Base-by-base conservation (phyloP, 1,140 invertebrate genomes). In the Stegodyphus mimosarum region DNA sequence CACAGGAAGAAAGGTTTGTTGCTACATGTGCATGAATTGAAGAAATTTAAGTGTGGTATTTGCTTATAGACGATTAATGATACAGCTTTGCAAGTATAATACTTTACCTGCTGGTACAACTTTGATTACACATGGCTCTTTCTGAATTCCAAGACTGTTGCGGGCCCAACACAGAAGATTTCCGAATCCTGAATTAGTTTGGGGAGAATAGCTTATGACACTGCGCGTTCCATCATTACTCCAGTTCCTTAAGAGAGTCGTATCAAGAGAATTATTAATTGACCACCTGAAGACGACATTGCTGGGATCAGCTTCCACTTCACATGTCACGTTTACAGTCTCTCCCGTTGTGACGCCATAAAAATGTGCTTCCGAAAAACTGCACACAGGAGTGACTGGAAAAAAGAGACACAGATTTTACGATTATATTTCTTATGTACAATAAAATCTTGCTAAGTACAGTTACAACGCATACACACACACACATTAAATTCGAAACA, bases 251-350 rank as follows among this genome's bases (percentile, higher is more conserved):
- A 74, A 63, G 13, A 96, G 95, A 88, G 95, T 94, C 86, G 93
- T 95, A 89, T 96, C 96, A 0, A 95, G 95, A 3, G 96, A 96
- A 89, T 96, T 97, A 91, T 97, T 97, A 91, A 98, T 97, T 5
- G 95, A 96, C 96, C 96, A 97, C 74, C 93, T 94, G 89, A 97
- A 97, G 88, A 95, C 91, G 86, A 92, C 91, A 2, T 95, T 83
- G 7, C 63, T 92, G 11, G 96, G 96, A 91, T 97, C 97, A 3
- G 96, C 96, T 89, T 97, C 95, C 13, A 97, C 95, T 87, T 95
- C 93, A 89, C 96, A 98, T 53, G 93, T 93, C 88, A 97, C 95
- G 89, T 95, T 94, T 0, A 95, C 95, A 87, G 94, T 85, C 90
- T 97, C 96, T 88, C 96, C 94, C 89, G 96, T 96, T 0, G 96